Evolutionary conservation across 2,888 invertebrate species (phyloP).

Genomic region (Spodoptera exigua): DNA sequence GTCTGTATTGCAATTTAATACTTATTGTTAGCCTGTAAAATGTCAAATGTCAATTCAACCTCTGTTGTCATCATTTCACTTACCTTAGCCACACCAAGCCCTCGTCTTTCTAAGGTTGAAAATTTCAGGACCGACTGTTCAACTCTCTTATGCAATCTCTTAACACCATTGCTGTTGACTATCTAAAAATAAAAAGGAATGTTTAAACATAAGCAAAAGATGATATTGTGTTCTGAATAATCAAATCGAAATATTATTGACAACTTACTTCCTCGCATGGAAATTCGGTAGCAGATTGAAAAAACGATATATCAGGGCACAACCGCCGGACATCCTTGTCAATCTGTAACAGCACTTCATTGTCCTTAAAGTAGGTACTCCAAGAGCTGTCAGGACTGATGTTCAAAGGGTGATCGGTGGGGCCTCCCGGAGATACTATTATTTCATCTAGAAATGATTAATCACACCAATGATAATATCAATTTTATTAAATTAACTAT

Average conservation of each 20-base stretch:
- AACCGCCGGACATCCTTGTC: conserved; percentile 98
- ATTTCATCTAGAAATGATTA: conserved; percentile 92
- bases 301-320: conserved; percentile 99
- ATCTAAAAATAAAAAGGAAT: conserved; percentile 76
- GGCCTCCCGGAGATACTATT: conserved; percentile 94
- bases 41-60: neutral
- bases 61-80: no score
- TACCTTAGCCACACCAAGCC: conserved; percentile 97
- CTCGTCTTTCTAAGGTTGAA: conserved; percentile 96
- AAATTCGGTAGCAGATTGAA: conserved; percentile 97
- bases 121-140: conserved; percentile 95
- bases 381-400: conserved; percentile 98
- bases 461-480: neutral
- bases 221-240: no score
- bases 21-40: neutral
- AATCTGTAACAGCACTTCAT: conserved; percentile 98
- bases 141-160: conserved; percentile 96
- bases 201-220: no score
- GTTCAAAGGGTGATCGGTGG: conserved; percentile 96
- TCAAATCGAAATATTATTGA: neutral
- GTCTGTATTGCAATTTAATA: no score
- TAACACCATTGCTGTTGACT: conserved; percentile 94
- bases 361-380: conserved; percentile 98
- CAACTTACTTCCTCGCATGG: conserved; percentile 92
- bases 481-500: neutral